Evolutionary conservation across 2,888 invertebrate genomes (phyloP), one percentile per base, ranked within the genome.

Genomic region (Oxycera nigricornis): DNA sequence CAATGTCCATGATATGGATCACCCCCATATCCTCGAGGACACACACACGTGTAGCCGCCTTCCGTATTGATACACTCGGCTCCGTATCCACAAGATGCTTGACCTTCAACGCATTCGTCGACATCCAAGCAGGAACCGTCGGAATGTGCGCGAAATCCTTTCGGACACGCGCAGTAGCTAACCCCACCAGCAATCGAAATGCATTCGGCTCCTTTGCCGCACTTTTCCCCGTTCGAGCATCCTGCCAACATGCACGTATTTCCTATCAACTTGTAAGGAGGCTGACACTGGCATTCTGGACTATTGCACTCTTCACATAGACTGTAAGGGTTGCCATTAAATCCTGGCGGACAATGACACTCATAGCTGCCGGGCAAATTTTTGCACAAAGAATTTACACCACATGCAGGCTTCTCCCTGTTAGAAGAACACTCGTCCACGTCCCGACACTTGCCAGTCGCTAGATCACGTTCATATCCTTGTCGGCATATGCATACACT

Each of bases 291-390:
- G 80, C 96, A 96, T 81, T 91, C 92, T 57, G 93, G 90, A 77
- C 91, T 92, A 82, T 90, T 91, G 82, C 95, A 95, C 83, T 94
- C 90, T 86, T 94, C 93, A 82, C 96, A 96, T 78, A 92, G 88
- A 17, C 92, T 89, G 82, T 95, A 96, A 0, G 96, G 95, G 85
- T 96, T 96, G 57, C 96, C 96, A 81, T 93, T 94, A 82, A 93
- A 95, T 35, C 94, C 95, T 30, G 91, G 87, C 0, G 95, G 93
- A 81, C 96, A 97, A 81, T 94, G 93, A 80, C 96, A 97, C 85
- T 95, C 95, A 82, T 96, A 97, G 82, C 95, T 95, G 61, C 96
- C 96, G 0, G 96, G 96, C 68, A 96, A 86, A 86, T 97, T 97
- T 83, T 94, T 95, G 81, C 96, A 97, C 74, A 95, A 90, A 0